Conservation (phyloP, 2,888 invertebrate species). For the Yponomeuta cagnagella region DNA sequence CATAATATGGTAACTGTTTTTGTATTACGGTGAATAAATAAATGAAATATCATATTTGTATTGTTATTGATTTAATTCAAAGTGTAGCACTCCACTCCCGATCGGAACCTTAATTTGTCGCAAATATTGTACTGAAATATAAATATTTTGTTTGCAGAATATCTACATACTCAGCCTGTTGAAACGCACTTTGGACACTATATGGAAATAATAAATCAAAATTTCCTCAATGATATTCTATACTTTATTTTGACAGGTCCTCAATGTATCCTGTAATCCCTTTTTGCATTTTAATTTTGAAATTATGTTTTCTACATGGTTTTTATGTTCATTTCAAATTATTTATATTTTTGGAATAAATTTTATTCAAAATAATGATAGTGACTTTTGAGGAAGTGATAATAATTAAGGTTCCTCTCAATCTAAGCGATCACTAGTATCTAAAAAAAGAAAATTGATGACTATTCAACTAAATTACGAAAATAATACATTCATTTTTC, state of each 20-base stretch:
- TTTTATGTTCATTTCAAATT: conserved; percentile 69
- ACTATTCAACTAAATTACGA: background rate
- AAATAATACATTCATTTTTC: background rate
- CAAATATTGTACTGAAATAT: conserved; percentile 56
- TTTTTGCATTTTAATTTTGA: conserved; percentile 59
- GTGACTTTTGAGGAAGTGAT: conserved; percentile 61
- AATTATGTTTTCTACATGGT: conserved; percentile 69
- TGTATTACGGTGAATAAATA: conserved; percentile 75
- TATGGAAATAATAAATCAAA: conserved; percentile 76
- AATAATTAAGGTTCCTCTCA: conserved; percentile 69
- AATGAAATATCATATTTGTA: conserved; percentile 69
- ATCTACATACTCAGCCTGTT: conserved; percentile 69
- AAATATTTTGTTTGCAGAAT: conserved; percentile 69
- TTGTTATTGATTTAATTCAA: conserved; percentile 69
- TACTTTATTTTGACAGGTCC: conserved; percentile 72
- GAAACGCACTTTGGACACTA: conserved; percentile 74
- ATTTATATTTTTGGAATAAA: conserved; percentile 74
- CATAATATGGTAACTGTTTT: conserved; percentile 74
- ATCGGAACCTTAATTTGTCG: conserved; percentile 72
- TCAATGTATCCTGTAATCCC: conserved; percentile 64
- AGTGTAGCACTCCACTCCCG: conserved; percentile 73
- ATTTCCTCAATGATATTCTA: conserved; percentile 65
- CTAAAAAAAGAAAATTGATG: background rate
- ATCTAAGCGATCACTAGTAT: background rate
- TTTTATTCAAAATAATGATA: conserved; percentile 54